Evolutionary conservation across 2,797 vertebrate species (phyloP).

Genomic region (Tarsius wallacei): DNA sequence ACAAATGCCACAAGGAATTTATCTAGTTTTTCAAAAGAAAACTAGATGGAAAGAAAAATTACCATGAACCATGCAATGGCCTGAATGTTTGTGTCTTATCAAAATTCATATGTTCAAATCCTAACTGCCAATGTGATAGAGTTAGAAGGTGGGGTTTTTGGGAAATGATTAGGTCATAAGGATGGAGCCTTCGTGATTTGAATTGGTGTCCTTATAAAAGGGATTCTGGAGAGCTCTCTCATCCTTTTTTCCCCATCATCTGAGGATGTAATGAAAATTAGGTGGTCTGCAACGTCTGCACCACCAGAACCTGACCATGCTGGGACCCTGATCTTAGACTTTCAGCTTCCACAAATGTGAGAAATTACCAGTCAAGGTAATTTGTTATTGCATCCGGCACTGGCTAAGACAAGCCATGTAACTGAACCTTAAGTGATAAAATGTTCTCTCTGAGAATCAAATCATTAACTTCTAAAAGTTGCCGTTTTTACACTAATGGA

Average conservation of each 20-base stretch:
- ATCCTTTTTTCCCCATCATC: neutral
- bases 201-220: neutral
- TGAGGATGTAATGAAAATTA: neutral
- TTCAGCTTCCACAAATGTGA: neutral
- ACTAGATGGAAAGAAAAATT: conserved; percentile 39
- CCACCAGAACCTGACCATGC: neutral
- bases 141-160: neutral
- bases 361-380: neutral
- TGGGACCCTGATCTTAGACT: neutral
- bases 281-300: accelerated
- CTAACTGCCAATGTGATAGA: neutral
- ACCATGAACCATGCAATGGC: neutral
- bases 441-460: neutral
- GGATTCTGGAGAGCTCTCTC: neutral
- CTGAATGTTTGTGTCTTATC: neutral
- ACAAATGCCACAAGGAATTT: neutral
- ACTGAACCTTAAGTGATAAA: conserved; percentile 26
- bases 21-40: conserved; percentile 14
- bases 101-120: neutral
- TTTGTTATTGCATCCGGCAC: neutral
- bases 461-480: neutral
- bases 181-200: neutral
- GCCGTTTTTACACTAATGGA: neutral
- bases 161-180: neutral
- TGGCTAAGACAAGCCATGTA: neutral